Percentiles rank a stretch among this genome's conserved stretches.
These are phyloP conservation scores for Frieseomelitta varia DNA, from an alignment of 1,140 invertebrate species.

Conservation along the genomic window DNA sequence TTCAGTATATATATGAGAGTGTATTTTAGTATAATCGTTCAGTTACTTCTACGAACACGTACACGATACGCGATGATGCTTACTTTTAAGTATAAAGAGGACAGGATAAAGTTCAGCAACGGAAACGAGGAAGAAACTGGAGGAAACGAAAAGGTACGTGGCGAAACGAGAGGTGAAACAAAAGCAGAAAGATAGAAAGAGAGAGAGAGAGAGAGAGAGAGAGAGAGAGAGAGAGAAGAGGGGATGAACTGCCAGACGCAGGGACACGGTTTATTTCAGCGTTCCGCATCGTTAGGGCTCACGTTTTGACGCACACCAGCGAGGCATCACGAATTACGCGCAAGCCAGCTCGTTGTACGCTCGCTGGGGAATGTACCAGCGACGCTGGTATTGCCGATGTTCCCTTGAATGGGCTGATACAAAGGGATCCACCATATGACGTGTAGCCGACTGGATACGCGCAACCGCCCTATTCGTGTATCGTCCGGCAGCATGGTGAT, in stretches of 20 bases:
- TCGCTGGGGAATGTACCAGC: constrained; percentile 27
- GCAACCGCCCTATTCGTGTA: constrained; percentile 72
- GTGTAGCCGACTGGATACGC: constrained; percentile 52
- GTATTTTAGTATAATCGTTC: too few species aligned
- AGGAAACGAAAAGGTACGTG: background rate
- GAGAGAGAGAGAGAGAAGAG: background rate
- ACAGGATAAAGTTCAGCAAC: background rate
- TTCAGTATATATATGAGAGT: too few species aligned
- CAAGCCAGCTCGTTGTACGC: constrained; percentile 29
- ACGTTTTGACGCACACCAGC: constrained; percentile 39
- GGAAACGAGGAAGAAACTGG: background rate
- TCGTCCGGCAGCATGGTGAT: constrained; percentile 67
- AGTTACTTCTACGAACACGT: too few species aligned
- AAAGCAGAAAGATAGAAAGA: too few species aligned
- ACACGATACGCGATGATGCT: too few species aligned
- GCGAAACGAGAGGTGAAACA: background rate
- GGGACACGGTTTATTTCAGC: constrained; percentile 52
- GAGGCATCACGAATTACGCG: constrained; percentile 31
- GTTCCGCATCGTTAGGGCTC: constrained; percentile 55
- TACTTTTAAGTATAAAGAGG: background rate
- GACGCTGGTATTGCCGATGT: constrained; percentile 39
- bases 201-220: background rate
- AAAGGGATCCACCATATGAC: constrained; percentile 49
- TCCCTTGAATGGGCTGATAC: constrained; percentile 49
- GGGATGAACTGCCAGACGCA: constrained; percentile 39